These are phyloP conservation scores for Zhuqinia jingwanae DNA, from an alignment of 2,888 invertebrate genomes.

Conservation along the genomic window DNA sequence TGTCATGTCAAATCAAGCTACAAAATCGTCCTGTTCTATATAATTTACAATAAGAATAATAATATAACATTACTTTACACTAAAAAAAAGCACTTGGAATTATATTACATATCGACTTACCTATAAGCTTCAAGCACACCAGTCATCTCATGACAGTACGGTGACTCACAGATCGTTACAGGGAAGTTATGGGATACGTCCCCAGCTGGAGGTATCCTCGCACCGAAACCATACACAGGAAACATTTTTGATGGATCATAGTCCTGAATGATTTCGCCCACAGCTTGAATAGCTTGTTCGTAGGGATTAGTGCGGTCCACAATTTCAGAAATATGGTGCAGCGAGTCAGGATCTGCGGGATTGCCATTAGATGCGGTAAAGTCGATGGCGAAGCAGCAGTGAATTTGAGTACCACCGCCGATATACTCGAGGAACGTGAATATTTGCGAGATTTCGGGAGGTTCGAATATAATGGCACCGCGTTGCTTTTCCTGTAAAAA, in stretches of 20 bases:
- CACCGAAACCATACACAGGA: constrained; percentile 81
- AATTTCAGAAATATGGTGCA: constrained; percentile 72
- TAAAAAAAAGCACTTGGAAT: no score
- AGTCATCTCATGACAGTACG: constrained; percentile 82
- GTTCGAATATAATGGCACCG: constrained; percentile 62
- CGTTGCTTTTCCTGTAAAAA: constrained; percentile 64
- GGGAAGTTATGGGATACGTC: constrained; percentile 82
- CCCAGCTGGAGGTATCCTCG: constrained; percentile 81
- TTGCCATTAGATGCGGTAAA: constrained; percentile 82
- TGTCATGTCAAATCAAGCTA: no score
- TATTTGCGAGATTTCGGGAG: constrained; percentile 76
- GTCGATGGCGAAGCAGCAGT: constrained; percentile 82
- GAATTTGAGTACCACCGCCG: constrained; percentile 82
- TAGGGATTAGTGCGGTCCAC: constrained; percentile 81
- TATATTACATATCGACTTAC: constrained; percentile 63
- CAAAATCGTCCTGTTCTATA: no score
- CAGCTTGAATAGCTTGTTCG: constrained; percentile 81
- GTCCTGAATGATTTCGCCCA: constrained; percentile 82
- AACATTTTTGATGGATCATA: constrained; percentile 83
- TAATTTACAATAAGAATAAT: no score
- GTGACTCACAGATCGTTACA: constrained; percentile 83
- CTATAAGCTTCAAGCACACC: constrained; percentile 79
- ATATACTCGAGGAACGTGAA: constrained; percentile 84
- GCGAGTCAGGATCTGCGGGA: constrained; percentile 80
- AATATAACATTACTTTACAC: no score